Evolutionary conservation across 30 jellyfish, hydroid and myxozoan species (phyloP).

Genomic region (Cassiopea andromeda): DNA sequence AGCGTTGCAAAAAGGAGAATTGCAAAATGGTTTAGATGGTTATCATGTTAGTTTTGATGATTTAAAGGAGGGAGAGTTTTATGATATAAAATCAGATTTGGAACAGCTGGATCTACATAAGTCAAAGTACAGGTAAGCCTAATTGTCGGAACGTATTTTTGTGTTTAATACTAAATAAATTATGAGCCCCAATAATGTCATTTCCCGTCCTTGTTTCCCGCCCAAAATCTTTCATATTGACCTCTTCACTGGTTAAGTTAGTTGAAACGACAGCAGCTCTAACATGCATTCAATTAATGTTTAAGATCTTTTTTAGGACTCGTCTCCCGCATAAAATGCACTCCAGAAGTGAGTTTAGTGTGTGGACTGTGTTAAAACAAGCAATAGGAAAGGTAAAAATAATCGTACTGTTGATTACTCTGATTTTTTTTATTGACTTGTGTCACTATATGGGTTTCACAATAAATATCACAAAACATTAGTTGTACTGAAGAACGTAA

Average conservation of each 20-base stretch:
- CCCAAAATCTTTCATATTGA: too few species aligned
- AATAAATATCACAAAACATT: too few species aligned
- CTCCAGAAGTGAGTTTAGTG: conserved; percentile 92
- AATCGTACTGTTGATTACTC: too few species aligned
- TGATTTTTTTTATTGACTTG: too few species aligned
- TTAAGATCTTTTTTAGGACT: conserved; percentile 28
- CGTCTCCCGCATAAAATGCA: conserved; percentile 90
- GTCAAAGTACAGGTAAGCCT: conserved; percentile 30
- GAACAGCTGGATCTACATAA: conserved; percentile 24
- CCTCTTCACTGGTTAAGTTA: too few species aligned
- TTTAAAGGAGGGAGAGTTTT: conserved; percentile 23
- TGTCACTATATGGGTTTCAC: too few species aligned
- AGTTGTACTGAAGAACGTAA: too few species aligned
- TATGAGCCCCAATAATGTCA: too few species aligned
- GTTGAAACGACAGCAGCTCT: too few species aligned
- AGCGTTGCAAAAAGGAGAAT: conserved; percentile 22
- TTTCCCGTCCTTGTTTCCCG: too few species aligned
- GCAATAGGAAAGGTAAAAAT: conserved; percentile 85
- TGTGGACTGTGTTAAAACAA: conserved; percentile 91
- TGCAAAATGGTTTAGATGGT: conserved; percentile 16
- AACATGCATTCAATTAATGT: too few species aligned
- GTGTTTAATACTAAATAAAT: too few species aligned
- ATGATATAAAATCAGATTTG: neutral
- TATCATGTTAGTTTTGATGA: conserved; percentile 12
- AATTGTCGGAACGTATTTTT: neutral